Conservation (phyloP, 1,140 invertebrate species). For the Brachystomella parvula region DNA sequence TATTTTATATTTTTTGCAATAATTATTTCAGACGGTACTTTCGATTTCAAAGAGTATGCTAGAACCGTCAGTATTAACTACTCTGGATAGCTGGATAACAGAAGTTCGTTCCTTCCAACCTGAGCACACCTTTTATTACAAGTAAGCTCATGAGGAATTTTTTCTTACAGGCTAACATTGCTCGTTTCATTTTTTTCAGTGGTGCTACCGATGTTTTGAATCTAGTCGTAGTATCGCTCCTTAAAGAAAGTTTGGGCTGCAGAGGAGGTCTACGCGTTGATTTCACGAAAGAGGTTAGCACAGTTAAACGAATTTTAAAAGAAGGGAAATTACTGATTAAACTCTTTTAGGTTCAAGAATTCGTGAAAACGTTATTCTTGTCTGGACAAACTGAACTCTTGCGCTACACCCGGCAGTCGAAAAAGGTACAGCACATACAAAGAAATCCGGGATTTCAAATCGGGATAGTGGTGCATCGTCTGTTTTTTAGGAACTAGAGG, state of each 20-base stretch:
- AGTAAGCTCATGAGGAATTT: conserved; percentile 7
- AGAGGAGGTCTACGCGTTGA: conserved; percentile 79
- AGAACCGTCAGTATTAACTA: conserved; percentile 69
- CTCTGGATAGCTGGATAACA: conserved; percentile 69
- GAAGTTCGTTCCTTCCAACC: conserved; percentile 45
- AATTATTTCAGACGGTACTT: conserved; percentile 57
- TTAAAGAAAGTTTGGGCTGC: conserved; percentile 82
- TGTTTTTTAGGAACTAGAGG: background rate
- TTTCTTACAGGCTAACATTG: background rate
- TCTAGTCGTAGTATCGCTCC: conserved; percentile 80
- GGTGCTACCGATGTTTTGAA: conserved; percentile 92
- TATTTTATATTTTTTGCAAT: background rate
- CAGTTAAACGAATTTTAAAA: background rate
- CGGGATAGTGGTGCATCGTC: background rate
- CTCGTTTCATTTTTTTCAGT: conserved; percentile 44
- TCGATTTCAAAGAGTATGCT: conserved; percentile 77
- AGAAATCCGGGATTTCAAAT: conserved; percentile 9
- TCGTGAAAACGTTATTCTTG: conserved; percentile 76
- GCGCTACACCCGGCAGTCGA: conserved; percentile 21
- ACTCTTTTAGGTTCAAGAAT: conserved; percentile 63
- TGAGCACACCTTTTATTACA: conserved; percentile 23
- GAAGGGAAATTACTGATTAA: background rate
- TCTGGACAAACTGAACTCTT: conserved; percentile 84
- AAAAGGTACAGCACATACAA: conserved; percentile 9
- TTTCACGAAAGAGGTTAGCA: conserved; percentile 69